Evolutionary conservation across 2,113 vertebrate genomes (phyloP).

Genomic region (Triplophysa rosa): DNA sequence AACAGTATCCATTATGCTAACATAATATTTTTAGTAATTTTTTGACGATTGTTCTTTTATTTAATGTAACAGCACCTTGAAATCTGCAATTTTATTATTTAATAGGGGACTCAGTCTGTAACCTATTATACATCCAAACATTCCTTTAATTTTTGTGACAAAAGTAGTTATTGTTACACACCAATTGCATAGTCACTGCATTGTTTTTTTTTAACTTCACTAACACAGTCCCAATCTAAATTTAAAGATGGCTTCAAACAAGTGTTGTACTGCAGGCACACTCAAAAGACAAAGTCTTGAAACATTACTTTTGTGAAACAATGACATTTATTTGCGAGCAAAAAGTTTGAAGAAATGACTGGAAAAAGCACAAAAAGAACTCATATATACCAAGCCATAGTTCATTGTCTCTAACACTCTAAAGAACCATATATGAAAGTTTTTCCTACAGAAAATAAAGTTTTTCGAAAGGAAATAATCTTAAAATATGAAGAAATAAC

Average conservation of each 20-base stretch:
- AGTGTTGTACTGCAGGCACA: not conserved
- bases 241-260: not conserved
- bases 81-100: too few relatives aligned
- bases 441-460: not conserved
- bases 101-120: too few relatives aligned
- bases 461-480: constrained; percentile 1
- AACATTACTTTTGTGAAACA: not conserved
- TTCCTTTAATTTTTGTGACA: too few relatives aligned
- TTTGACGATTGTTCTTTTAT: too few relatives aligned
- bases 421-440: not conserved
- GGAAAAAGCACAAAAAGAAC: not conserved
- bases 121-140: too few relatives aligned
- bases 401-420: not conserved
- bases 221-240: too few relatives aligned
- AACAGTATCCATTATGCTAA: too few relatives aligned
- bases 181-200: too few relatives aligned
- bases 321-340: constrained; percentile 20
- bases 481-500: not conserved
- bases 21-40: too few relatives aligned
- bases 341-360: not conserved
- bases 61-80: too few relatives aligned
- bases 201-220: too few relatives aligned
- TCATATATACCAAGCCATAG: not conserved
- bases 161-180: too few relatives aligned
- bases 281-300: not conserved